Base-by-base conservation (phyloP, 2,888 invertebrate species). In the Ctenicera cuprea region DNA sequence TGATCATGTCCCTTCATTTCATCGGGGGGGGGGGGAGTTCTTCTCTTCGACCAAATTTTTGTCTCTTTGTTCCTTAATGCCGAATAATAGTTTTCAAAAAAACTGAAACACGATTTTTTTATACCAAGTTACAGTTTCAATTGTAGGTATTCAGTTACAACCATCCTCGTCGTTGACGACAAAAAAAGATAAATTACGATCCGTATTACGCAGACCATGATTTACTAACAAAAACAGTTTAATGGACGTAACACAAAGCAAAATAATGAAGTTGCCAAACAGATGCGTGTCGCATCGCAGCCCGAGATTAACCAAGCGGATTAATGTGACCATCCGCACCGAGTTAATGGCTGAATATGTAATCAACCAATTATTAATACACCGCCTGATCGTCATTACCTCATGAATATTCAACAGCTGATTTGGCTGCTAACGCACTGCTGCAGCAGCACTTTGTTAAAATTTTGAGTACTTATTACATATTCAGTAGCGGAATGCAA, bases 291-390 rank as follows among this genome's bases (percentile, higher is more conserved):
- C 26, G 43, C 62, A 45, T 43, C 45, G 26, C 45, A 20, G 38
- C 62, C 16, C 9, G 45, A 43, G 62, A 62, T 62, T 45, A 62
- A 43, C 45, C 62, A 45, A 59, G 26, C 38, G 62, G 62, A 43
- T 62, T 62, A 62, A 62, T 45, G 62, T 30, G 62, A 14, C 62
- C 45, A 62, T 43, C 62, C 62, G 22, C 45, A 30, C 62, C 26
- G 45, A 62, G 62, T 43, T 62, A 62, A 62, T 62, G 16, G 62
- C 45, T 62, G 62, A 62, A 62, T 62, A 62, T 62, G 62, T 62
- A 62, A 62, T 62, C 62, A 62, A 62, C 62, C 62, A 62, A 62
- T 62, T 62, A 62, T 62, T 62, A 62, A 62, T 62, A 62, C 62
- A 62, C 62, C 43, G 62, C 43, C 45, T 62, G 62, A 62, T 62